Evolutionary conservation across 2,888 invertebrate species (phyloP).

Genomic region (Phytoseiulus persimilis): DNA sequence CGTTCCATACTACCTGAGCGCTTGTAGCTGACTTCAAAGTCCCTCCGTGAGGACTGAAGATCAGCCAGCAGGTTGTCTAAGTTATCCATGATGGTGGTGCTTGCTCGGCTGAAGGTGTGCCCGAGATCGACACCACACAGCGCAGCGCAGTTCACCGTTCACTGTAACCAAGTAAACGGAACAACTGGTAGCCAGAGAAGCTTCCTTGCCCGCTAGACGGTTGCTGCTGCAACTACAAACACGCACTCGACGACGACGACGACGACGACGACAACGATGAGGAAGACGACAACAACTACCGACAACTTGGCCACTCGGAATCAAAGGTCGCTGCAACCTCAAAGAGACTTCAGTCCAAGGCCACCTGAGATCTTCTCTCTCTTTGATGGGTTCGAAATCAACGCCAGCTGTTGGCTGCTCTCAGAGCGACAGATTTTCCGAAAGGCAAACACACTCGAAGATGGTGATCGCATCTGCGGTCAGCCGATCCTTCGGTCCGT

Average conservation of each 20-base stretch:
- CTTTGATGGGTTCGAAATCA: not conserved
- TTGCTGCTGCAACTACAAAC: not conserved
- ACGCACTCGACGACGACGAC: not conserved
- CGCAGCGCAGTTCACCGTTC: not conserved
- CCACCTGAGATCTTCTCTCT: not conserved
- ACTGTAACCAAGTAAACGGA: not conserved
- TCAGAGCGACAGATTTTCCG: too few relatives aligned
- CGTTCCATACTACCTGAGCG: conserved; percentile 38
- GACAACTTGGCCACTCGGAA: not conserved
- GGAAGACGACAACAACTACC: not conserved
- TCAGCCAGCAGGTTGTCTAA: conserved; percentile 36
- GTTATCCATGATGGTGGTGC: conserved; percentile 19
- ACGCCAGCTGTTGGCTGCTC: not conserved
- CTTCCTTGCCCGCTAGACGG: not conserved
- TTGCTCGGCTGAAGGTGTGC: not conserved
- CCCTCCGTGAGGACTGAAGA: conserved; percentile 25
- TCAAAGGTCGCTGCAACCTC: not conserved
- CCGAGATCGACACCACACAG: not conserved
- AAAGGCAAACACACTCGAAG: too few relatives aligned
- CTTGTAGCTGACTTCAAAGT: conserved; percentile 36
- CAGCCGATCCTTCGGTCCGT: too few relatives aligned
- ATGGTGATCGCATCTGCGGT: too few relatives aligned
- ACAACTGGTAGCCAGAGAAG: not conserved
- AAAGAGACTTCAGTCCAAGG: not conserved
- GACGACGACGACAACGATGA: not conserved